A percentile compares a stretch with the other conserved stretches of the same genome.
phyloP scores from a whole-genome alignment of 2,113 vertebrate genomes.

The Xenopus borealis region DNA sequence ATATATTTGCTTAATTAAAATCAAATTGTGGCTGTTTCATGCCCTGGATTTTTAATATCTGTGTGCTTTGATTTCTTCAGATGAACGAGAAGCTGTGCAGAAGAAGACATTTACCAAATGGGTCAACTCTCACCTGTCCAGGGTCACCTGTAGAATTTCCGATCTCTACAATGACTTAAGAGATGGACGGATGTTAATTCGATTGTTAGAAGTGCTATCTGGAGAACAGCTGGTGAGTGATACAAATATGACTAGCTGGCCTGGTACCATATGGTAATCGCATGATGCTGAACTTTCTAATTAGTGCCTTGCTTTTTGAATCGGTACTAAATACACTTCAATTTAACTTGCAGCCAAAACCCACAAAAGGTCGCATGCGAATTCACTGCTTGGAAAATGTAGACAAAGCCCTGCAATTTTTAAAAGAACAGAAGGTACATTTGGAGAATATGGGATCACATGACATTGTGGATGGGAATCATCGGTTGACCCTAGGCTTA shows the following conservation, averaged over 20 bases:
- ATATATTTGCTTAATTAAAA: no score
- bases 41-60: no score
- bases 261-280: no score
- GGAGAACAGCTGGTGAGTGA: slow-evolving; percentile 86
- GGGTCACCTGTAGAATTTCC: slow-evolving; percentile 84
- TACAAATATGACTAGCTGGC: not conserved
- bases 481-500: slow-evolving; percentile 86
- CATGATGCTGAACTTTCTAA: not conserved
- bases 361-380: slow-evolving; percentile 89
- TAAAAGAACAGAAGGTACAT: slow-evolving; percentile 91
- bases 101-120: slow-evolving; percentile 96
- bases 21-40: no score
- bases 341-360: slow-evolving; percentile 72
- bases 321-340: not conserved
- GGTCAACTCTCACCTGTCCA: slow-evolving; percentile 90
- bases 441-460: slow-evolving; percentile 93
- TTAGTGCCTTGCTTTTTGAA: not conserved
- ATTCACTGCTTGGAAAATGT: slow-evolving; percentile 94
- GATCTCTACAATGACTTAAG: slow-evolving; percentile 89
- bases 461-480: slow-evolving; percentile 91
- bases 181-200: slow-evolving; percentile 87
- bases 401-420: slow-evolving; percentile 89
- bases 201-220: slow-evolving; percentile 87
- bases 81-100: slow-evolving; percentile 91
- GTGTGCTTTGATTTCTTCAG: slow-evolving; percentile 55